These are phyloP conservation scores for Macaca fascicularis DNA, from an alignment of 2,113 vertebrate species.

Conservation along the genomic window DNA sequence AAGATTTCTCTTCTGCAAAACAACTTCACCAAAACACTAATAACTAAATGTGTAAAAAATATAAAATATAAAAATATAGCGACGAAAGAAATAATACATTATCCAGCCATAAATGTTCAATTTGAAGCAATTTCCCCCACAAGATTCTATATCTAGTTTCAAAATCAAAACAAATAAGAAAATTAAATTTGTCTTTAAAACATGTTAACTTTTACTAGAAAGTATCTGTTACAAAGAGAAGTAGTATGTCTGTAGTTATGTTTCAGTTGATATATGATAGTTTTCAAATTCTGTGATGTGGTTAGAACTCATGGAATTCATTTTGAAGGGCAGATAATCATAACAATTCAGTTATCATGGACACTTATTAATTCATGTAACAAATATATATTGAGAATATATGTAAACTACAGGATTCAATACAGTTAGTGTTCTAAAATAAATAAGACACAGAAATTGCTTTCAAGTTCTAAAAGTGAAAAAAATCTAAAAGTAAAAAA, in stretches of 20 bases:
- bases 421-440: not conserved
- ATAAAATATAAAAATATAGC: not conserved
- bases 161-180: conserved; percentile 6
- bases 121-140: not conserved
- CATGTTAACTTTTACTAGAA: not conserved
- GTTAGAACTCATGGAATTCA: not conserved
- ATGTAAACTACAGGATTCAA: not conserved
- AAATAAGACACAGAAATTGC: not conserved
- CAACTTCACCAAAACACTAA: not conserved
- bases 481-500: conserved; percentile 10
- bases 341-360: not conserved
- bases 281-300: conserved; percentile 17
- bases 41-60: not conserved
- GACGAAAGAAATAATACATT: conserved; percentile 39
- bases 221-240: not conserved
- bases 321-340: conserved; percentile 16
- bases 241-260: not conserved
- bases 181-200: conserved; percentile 43
- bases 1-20: not conserved
- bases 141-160: not conserved
- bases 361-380: not conserved
- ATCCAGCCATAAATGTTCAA: conserved; percentile 27
- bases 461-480: not conserved
- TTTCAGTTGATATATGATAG: not conserved
- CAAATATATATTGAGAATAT: not conserved